Evolutionary conservation across 30 jellyfish, hydroid and myxozoan genomes (phyloP).

Genomic region (Hydractinia echinata): DNA sequence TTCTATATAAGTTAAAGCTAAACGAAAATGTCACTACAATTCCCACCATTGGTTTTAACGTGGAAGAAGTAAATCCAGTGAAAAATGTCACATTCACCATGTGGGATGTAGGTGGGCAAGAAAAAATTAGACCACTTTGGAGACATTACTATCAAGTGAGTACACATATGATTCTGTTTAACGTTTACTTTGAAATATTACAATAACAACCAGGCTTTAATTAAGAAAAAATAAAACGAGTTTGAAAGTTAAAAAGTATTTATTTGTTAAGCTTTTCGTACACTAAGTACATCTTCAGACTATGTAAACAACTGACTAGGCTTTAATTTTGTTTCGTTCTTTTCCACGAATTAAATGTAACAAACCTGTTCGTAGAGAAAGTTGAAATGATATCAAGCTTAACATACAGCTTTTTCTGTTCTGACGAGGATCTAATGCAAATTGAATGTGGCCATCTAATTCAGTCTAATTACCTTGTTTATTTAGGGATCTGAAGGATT

Average conservation of each 20-base stretch:
- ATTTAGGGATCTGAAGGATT: slow-evolving; percentile 81
- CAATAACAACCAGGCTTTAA: no score
- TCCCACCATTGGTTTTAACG: slow-evolving; percentile 93
- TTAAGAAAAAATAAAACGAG: no score
- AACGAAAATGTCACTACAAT: slow-evolving; percentile 72
- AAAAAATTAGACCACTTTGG: slow-evolving; percentile 79
- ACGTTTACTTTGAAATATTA: no score
- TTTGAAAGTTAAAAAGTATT: no score
- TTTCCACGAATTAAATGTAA: no score
- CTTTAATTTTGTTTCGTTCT: no score
- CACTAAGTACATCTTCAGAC: no score
- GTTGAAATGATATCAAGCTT: no score
- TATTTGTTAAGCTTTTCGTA: no score
- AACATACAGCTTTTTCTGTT: no score
- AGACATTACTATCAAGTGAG: slow-evolving; percentile 71
- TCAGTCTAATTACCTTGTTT: not conserved
- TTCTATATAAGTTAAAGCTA: slow-evolving; percentile 63
- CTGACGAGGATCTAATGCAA: not conserved
- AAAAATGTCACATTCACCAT: slow-evolving; percentile 72
- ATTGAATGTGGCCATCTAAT: not conserved
- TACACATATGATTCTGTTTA: not conserved
- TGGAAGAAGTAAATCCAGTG: slow-evolving; percentile 61
- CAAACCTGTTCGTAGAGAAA: no score
- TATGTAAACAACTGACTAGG: no score
- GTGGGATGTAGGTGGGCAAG: slow-evolving; percentile 97